phyloP scores from a whole-genome alignment of 2,888 invertebrate genomes.

The Ganaspis brasiliensis region DNA sequence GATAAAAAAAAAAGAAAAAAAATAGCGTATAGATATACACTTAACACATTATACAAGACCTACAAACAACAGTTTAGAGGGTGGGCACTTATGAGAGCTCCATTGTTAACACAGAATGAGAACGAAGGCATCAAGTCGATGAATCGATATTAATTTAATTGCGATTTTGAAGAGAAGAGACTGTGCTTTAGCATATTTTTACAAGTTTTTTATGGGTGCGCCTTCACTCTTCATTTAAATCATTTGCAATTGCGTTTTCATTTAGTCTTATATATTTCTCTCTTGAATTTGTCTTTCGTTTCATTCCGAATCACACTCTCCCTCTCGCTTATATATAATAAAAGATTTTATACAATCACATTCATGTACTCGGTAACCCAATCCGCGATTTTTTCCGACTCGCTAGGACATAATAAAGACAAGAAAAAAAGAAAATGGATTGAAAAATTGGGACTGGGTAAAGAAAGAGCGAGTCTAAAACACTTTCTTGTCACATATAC shows the following conservation, averaged over 20 bases:
- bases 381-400: slow-evolving; percentile 46
- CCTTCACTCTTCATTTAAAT: slow-evolving; percentile 21
- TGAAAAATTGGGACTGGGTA: slow-evolving; percentile 47
- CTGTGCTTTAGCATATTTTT: slow-evolving; percentile 53
- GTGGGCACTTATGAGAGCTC: slow-evolving; percentile 47
- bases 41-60: slow-evolving; percentile 65
- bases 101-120: slow-evolving; percentile 41
- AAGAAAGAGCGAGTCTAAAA: not conserved
- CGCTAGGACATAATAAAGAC: slow-evolving; percentile 38
- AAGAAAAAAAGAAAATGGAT: not conserved
- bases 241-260: slow-evolving; percentile 17
- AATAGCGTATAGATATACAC: slow-evolving; percentile 62
- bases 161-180: slow-evolving; percentile 36
- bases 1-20: slow-evolving; percentile 50
- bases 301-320: slow-evolving; percentile 45
- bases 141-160: slow-evolving; percentile 50
- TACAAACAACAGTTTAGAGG: slow-evolving; percentile 60
- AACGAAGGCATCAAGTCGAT: slow-evolving; percentile 50
- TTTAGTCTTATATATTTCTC: slow-evolving; percentile 39
- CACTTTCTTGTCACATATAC: slow-evolving; percentile 28
- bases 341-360: slow-evolving; percentile 60
- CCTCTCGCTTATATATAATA: slow-evolving; percentile 54
- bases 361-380: slow-evolving; percentile 52
- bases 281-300: slow-evolving; percentile 33
- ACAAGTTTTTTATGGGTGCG: slow-evolving; percentile 49